Percentiles rank a stretch among this genome's conserved stretches.
Conservation (phyloP, 2,113 vertebrate genomes). For the Bettongia penicillata region DNA sequence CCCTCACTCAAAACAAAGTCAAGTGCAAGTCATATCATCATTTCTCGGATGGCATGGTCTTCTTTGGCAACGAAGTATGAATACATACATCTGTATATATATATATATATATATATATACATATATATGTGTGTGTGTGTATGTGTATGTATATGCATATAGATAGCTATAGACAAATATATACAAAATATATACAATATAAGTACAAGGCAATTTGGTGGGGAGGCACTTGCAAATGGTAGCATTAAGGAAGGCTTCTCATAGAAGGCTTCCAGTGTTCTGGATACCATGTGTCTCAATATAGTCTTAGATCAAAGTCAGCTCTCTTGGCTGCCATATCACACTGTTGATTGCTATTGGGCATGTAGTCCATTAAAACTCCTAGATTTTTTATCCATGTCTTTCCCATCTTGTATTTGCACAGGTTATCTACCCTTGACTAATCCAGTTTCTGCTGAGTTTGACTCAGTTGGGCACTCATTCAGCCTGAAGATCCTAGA, state of each 20-base stretch:
- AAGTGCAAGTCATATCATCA: no score
- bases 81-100: no score
- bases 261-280: neutral
- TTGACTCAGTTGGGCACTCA: neutral
- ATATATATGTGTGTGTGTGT: no score
- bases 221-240: neutral
- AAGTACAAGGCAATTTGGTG: neutral
- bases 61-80: no score
- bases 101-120: neutral
- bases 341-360: neutral
- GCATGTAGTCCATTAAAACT: neutral
- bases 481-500: neutral
- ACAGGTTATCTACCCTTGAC: neutral
- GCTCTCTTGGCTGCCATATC: neutral
- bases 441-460: neutral
- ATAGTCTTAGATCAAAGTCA: neutral
- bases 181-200: no score
- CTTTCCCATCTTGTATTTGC: neutral
- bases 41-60: no score
- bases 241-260: neutral
- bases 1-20: no score
- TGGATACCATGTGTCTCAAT: neutral
- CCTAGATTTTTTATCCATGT: neutral
- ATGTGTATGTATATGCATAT: no score
- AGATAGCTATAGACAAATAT: no score